Evolutionary conservation across 2,113 vertebrate species (phyloP).

Genomic region (Chaenocephalus aceratus): DNA sequence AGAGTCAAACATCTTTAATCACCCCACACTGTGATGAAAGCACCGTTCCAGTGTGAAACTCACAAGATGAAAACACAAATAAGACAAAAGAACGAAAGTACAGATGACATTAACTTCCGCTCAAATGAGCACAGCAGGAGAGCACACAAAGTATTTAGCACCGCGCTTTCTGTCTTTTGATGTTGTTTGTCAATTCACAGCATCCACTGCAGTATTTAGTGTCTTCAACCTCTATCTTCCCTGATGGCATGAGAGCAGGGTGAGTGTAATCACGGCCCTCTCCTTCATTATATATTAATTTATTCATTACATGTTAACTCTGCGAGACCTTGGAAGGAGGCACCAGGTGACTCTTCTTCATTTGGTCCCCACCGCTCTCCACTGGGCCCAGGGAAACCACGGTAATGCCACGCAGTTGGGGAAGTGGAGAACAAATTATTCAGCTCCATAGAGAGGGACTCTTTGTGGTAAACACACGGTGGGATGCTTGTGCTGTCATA

Average conservation of each 20-base stretch:
- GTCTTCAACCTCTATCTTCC: conserved; percentile 58
- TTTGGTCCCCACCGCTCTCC: conserved; percentile 79
- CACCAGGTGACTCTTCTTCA: conserved; percentile 83
- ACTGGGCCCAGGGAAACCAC: conserved; percentile 74
- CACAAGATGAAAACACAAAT: conserved; percentile 60
- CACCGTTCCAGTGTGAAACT: conserved; percentile 49
- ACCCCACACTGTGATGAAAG: conserved; percentile 71
- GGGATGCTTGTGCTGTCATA: conserved; percentile 75
- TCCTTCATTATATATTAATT: conserved; percentile 86
- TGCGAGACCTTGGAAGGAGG: conserved; percentile 78
- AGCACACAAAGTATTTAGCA: conserved; percentile 73
- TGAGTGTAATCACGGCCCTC: conserved; percentile 58
- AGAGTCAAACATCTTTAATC: conserved; percentile 65
- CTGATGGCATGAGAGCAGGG: conserved; percentile 62
- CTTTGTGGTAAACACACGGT: conserved; percentile 79
- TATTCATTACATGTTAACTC: conserved; percentile 88
- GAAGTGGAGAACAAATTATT: conserved; percentile 80
- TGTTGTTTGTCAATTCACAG: conserved; percentile 77
- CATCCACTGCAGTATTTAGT: conserved; percentile 60
- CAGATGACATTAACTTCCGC: conserved; percentile 74
- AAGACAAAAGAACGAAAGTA: conserved; percentile 68
- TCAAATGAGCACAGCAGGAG: conserved; percentile 73
- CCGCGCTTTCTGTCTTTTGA: conserved; percentile 69
- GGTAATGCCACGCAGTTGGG: conserved; percentile 81
- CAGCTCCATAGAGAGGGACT: conserved; percentile 73